Evolutionary conservation across 2,888 invertebrate genomes (phyloP), one percentile per base, ranked within the genome.

Genomic region (Tetranychus piercei): DNA sequence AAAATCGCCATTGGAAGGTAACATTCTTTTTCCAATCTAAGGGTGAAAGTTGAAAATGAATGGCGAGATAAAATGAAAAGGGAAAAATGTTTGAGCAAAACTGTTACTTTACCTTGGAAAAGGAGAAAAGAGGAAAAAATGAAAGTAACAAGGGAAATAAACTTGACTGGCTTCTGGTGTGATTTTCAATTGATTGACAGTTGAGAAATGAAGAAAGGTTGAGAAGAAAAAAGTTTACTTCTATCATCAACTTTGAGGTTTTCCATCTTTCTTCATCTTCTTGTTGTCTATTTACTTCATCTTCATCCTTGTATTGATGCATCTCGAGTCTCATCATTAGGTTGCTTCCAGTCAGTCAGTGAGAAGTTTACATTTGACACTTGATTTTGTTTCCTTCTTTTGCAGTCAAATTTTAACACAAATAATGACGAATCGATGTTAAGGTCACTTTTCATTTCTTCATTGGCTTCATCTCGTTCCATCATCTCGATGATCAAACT

Each of bases 1-100:
- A 88, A 89, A 80, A 88, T 93, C 85, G 91, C 92, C 6, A 88
- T 89, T 72, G 80, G 80, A 75, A 80, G 81, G 81, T 81, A 78
- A 55, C 55, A 55, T 15, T 55, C 7, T 69, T 11, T 69, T 2
- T 69, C 69, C 8, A 4, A 23, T 69, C 11, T 55, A 15, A 55
- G 2, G 55, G 5, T 55, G 55, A 55, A 15, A 15, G 55, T 15
- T 55, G 1, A 55, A 55, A 55, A 55, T 55, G 11, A 55, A 55
- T 15, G 9, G 55, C 11, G 55, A 3, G 6, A 55, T 55, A 7
- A 34, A 34, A 55, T 55, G 55, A 55, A 15, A 55, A 55, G 55
- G 7, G 3, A 15, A 15, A 55, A 34, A 34, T 34, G 11, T 55
- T 55, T 55, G 9, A 55, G 7, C 2, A 2, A 15, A 55, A 9